A percentile compares a stretch with the other conserved stretches of the same genome.
Evolutionary conservation across 2,888 invertebrate genomes (phyloP).

Genomic region (Cosmia pyralina): DNA sequence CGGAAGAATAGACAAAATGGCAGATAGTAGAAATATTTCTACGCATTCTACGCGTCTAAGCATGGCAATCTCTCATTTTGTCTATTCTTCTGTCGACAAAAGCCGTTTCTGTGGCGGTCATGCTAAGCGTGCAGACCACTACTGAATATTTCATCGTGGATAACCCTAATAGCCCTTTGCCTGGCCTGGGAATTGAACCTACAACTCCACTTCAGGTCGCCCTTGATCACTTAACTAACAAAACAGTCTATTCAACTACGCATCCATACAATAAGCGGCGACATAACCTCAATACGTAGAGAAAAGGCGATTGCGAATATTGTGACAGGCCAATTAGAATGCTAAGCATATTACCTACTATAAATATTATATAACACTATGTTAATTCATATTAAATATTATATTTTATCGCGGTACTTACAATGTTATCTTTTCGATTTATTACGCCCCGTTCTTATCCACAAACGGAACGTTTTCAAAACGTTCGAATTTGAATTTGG

Average conservation of each 20-base stretch:
- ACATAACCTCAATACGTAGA: constrained; percentile 16
- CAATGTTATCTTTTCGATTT: not conserved
- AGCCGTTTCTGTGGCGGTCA: no score
- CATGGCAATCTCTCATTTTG: no score
- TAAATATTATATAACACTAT: constrained; percentile 8
- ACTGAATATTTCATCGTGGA: not conserved
- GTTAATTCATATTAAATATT: not conserved
- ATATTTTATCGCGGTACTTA: not conserved
- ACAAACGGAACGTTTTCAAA: not conserved
- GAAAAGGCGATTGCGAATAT: constrained; percentile 14
- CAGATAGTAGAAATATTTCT: no score
- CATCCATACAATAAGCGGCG: not conserved
- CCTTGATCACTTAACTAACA: not conserved
- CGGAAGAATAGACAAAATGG: no score
- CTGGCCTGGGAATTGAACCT: not conserved
- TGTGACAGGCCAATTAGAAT: constrained; percentile 15
- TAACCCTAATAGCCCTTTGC: not conserved
- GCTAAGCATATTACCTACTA: constrained; percentile 6
- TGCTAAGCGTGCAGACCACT: no score
- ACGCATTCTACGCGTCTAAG: no score
- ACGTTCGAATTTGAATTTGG: not conserved
- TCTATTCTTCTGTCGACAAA: no score
- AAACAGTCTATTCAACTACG: not conserved
- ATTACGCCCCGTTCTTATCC: not conserved
- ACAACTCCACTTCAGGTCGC: not conserved